Evolutionary conservation across 2,888 invertebrate species (phyloP).

Genomic region (Morpho deidamia): DNA sequence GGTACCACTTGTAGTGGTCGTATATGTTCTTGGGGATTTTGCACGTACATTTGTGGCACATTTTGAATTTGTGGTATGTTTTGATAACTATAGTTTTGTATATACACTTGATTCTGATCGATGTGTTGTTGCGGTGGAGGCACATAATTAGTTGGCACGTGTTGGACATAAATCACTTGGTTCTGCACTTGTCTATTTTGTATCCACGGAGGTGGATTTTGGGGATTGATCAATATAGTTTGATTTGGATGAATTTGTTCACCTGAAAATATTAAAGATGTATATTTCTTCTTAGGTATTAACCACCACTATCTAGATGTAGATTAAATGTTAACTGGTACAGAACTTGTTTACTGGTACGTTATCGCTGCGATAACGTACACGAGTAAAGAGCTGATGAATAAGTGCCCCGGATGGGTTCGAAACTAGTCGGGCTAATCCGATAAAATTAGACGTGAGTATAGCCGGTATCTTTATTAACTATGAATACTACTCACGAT

Average conservation of each 20-base stretch:
- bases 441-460: too few species aligned
- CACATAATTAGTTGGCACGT: constrained; percentile 51
- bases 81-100: constrained; percentile 53
- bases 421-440: too few species aligned
- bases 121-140: constrained; percentile 47
- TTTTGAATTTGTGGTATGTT: constrained; percentile 45
- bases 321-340: too few species aligned
- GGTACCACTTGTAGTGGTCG: constrained; percentile 24
- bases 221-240: constrained; percentile 56
- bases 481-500: too few species aligned
- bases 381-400: too few species aligned
- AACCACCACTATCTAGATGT: too few species aligned
- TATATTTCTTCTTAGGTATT: too few species aligned
- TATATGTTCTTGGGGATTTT: constrained; percentile 31
- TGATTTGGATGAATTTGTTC: constrained; percentile 59
- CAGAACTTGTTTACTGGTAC: too few species aligned
- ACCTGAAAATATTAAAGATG: constrained; percentile 39
- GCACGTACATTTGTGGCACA: constrained; percentile 46
- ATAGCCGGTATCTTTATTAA: too few species aligned
- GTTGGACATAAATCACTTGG: constrained; percentile 61
- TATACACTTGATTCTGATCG: constrained; percentile 54
- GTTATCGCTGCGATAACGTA: too few species aligned
- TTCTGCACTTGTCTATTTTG: constrained; percentile 53
- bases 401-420: too few species aligned
- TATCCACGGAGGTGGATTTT: constrained; percentile 67